Evolutionary conservation across 2,797 vertebrate genomes (phyloP).

Genomic region (Pipistrellus pygmaeus): DNA sequence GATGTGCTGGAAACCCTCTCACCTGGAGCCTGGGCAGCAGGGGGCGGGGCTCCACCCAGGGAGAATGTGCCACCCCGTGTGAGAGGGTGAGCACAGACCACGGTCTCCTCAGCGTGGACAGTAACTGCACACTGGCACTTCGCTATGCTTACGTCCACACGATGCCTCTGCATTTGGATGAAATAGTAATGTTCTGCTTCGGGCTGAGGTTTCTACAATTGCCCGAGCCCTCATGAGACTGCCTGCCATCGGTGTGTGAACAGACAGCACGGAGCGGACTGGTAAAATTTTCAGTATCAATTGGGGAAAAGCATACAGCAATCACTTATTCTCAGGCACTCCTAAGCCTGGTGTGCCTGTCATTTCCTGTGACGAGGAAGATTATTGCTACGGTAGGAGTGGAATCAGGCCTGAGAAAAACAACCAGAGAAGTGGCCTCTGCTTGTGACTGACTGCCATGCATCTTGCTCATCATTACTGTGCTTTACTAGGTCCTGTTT

Average conservation of each 20-base stretch:
- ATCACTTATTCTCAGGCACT: constrained; percentile 50
- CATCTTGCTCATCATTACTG: background rate
- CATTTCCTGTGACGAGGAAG: constrained; percentile 68
- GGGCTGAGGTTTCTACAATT: constrained; percentile 43
- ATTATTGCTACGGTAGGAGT: background rate
- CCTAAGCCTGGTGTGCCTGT: constrained; percentile 44
- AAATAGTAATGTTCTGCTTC: constrained; percentile 75
- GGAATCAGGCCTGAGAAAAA: constrained; percentile 72
- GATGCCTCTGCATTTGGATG: constrained; percentile 69
- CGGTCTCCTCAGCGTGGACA: constrained; percentile 54
- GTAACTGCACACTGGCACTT: constrained; percentile 73
- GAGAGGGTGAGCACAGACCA: background rate
- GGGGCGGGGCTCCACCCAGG: constrained; percentile 48
- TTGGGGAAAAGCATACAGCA: constrained; percentile 78
- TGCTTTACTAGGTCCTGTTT: background rate
- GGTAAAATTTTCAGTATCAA: constrained; percentile 74
- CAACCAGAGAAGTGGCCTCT: background rate
- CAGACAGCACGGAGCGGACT: constrained; percentile 67
- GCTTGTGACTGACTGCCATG: background rate
- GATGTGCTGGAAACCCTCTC: constrained; percentile 69
- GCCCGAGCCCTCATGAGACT: constrained; percentile 52
- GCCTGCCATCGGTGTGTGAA: background rate
- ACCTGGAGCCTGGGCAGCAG: background rate
- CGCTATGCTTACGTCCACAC: constrained; percentile 74
- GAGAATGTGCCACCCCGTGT: background rate